Evolutionary conservation across 1,140 invertebrate genomes (phyloP).

Genomic region (Carcinoscorpius rotundicauda): DNA sequence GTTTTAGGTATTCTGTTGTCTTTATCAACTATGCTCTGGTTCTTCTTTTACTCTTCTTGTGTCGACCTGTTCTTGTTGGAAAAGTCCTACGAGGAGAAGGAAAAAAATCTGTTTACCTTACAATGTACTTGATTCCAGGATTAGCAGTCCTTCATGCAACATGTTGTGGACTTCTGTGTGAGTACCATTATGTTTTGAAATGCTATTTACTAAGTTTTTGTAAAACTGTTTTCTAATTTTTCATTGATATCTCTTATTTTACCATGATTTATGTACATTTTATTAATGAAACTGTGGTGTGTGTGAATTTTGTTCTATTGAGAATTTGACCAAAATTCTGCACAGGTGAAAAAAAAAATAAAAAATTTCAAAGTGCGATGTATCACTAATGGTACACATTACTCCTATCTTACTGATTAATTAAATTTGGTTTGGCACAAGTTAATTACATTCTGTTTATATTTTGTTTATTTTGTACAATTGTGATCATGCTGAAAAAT

Average conservation of each 20-base stretch:
- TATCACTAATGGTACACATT: too few species aligned
- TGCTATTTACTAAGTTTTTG: background rate
- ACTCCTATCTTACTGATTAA: too few species aligned
- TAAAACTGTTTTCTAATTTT: background rate
- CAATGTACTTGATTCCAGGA: constrained; percentile 87
- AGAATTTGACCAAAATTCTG: background rate
- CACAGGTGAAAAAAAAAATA: background rate
- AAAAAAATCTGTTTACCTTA: constrained; percentile 67
- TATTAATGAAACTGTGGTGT: too few species aligned
- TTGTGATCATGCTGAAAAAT: too few species aligned
- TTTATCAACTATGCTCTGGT: constrained; percentile 81
- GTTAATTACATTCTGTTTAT: too few species aligned
- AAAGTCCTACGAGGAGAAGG: constrained; percentile 53
- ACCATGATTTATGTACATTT: background rate
- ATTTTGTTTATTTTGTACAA: too few species aligned
- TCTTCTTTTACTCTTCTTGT: constrained; percentile 61
- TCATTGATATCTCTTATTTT: constrained; percentile 1
- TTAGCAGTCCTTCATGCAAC: constrained; percentile 76
- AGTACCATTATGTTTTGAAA: constrained; percentile 32
- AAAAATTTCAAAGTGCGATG: too few species aligned
- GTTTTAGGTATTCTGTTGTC: constrained; percentile 79
- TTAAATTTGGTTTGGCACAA: too few species aligned
- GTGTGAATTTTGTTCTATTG: too few species aligned
- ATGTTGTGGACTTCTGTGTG: constrained; percentile 81
- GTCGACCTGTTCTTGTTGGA: constrained; percentile 54